phyloP scores from a whole-genome alignment of 2,797 vertebrate species.

The Pteronotus mesoamericanus region DNA sequence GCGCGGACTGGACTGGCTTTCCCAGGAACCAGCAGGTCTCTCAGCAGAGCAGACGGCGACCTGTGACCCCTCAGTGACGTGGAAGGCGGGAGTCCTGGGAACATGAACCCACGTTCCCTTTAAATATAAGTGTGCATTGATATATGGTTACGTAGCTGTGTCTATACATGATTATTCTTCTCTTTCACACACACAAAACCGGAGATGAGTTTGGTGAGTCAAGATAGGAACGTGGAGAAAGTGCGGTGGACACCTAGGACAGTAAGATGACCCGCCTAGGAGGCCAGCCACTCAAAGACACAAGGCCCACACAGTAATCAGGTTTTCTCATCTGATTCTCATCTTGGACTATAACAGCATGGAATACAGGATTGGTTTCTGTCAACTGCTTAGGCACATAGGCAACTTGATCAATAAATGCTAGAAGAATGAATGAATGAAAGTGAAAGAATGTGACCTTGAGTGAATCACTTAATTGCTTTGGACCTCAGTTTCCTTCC shows the following conservation, averaged over 20 bases:
- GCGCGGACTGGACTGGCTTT: not conserved
- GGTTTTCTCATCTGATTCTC: not conserved
- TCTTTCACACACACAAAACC: not conserved
- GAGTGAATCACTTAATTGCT: not conserved
- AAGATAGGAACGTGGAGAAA: not conserved
- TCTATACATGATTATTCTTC: not conserved
- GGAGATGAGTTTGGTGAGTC: not conserved
- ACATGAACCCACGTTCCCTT: not conserved
- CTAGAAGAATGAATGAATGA: not conserved
- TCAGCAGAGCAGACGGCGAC: not conserved
- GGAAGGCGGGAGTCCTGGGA: not conserved
- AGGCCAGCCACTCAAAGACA: not conserved
- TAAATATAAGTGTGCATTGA: not conserved
- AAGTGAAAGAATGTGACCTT: not conserved
- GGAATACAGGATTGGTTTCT: not conserved
- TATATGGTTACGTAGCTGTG: not conserved
- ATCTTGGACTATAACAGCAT: not conserved
- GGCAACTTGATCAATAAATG: not conserved
- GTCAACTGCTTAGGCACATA: not conserved
- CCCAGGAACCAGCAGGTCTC: not conserved
- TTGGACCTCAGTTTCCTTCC: not conserved
- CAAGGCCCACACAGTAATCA: not conserved
- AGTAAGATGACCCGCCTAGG: not conserved
- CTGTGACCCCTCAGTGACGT: not conserved
- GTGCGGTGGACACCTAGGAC: not conserved